phyloP scores from a whole-genome alignment of 2,797 vertebrate genomes.

The Sebastes dallii region DNA sequence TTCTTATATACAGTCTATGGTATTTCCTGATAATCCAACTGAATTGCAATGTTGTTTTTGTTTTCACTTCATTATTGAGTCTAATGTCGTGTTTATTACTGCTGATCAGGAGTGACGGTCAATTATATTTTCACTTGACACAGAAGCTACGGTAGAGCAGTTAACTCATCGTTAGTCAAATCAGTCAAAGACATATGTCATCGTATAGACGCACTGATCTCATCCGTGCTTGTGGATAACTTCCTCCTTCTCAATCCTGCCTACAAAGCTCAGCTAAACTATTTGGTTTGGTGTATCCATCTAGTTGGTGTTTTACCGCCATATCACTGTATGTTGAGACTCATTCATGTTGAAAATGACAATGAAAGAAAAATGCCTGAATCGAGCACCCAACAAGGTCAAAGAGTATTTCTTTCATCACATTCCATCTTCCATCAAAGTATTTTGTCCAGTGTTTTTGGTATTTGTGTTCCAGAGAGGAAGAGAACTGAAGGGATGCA shows the following conservation, averaged over 20 bases:
- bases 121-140: neutral
- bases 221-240: neutral
- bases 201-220: neutral
- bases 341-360: neutral
- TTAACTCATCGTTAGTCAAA: neutral
- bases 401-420: slow-evolving; percentile 5
- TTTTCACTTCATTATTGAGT: neutral
- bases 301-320: neutral
- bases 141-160: neutral
- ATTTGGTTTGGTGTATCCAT: neutral
- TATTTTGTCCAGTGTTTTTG: slow-evolving; percentile 39
- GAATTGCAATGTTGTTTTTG: neutral
- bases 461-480: slow-evolving; percentile 59
- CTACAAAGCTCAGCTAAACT: neutral
- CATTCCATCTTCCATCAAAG: slow-evolving; percentile 39
- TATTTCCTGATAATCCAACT: neutral
- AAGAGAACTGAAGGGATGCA: slow-evolving; percentile 65
- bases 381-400: neutral
- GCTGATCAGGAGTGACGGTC: neutral
- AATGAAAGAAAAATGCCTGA: slow-evolving; percentile 14
- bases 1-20: neutral
- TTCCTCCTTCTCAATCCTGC: neutral
- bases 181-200: neutral
- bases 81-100: neutral
- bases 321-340: neutral